Base-by-base conservation (phyloP, 2,888 invertebrate species). In the Syrphus vitripennis region DNA sequence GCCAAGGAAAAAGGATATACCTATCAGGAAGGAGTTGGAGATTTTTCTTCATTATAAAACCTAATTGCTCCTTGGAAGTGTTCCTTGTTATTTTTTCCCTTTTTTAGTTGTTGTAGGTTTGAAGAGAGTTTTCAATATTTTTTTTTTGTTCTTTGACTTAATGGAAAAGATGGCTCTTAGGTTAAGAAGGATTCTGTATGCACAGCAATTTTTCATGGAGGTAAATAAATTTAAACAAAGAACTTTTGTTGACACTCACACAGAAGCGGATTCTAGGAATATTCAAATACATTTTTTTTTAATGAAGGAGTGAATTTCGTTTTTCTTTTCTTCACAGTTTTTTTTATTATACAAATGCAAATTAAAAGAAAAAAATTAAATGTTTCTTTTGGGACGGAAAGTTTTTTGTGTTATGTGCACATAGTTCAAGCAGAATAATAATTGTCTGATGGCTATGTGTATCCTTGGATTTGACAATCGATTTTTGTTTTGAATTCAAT, bases 61-160 rank as follows among this genome's bases (percentile, higher is more conserved):
- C 83, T 84, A 84, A 84, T 84, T 84, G 83, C 83, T 80, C 24
- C 63, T 78, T 57, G 29, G 45, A 61, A 59, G 72, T 63, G 42
- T 69, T 71, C 53, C 24, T 71, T 57, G 21, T 61, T 57, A 26
- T 31, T 70, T 75, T 26, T 67, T 50, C 29, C 16, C 16, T 34
- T 21, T 31, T 57, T 34, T 31, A 4, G 24, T 3, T 55, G 16
- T 24, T 37, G n/a, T 34, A 14, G n/a, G 59, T 50, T 24, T 48
- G n/a, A 67, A 67, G 34, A 29, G 50, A 50, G 50, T n/a, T 67
- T 67, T 48, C 21, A 45, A 37, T 34, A 16, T 7, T 55, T 37
- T 31, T 45, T 26, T 10, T 63, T 42, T 40, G 63, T 67, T 50
- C 70, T 70, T 70, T 76, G 67, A 76, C 61, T 77, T 53, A 34